Conservation (phyloP, 1,140 invertebrate species). For the Brachionus angularis region DNA sequence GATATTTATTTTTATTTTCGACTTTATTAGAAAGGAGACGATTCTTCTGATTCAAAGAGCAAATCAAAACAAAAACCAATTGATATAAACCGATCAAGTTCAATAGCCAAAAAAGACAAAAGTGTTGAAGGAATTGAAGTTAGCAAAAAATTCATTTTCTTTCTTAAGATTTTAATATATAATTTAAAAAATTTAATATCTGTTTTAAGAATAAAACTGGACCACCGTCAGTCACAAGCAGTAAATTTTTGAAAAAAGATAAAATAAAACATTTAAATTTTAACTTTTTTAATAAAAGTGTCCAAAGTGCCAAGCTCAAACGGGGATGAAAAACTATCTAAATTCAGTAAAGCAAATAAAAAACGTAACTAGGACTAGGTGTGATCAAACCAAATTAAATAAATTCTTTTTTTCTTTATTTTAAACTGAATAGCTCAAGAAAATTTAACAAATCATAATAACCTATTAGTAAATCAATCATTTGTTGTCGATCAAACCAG, state of each 20-base stretch:
- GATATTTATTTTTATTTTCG: too few relatives aligned
- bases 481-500: slow-evolving; percentile 1
- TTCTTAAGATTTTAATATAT: too few relatives aligned
- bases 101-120: slow-evolving; percentile 19
- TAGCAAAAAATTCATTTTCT: too few relatives aligned
- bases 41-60: not conserved
- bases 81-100: not conserved
- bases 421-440: too few relatives aligned
- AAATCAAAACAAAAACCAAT: not conserved
- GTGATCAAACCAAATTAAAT: not conserved
- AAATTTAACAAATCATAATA: too few relatives aligned
- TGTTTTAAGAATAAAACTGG: too few relatives aligned
- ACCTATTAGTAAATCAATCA: not conserved
- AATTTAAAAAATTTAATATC: too few relatives aligned
- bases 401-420: not conserved
- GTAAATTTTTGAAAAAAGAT: not conserved
- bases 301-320: slow-evolving; percentile 7
- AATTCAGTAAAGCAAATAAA: slow-evolving; percentile 13
- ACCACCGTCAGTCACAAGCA: slow-evolving; percentile 5
- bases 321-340: not conserved
- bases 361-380: not conserved
- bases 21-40: slow-evolving; percentile 13
- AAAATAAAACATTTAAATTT: too few relatives aligned
- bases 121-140: not conserved
- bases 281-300: not conserved